Percentiles rank a stretch among this genome's conserved stretches.
Conservation (phyloP, 2,888 invertebrate genomes). For the Napeogenes sylphis region DNA sequence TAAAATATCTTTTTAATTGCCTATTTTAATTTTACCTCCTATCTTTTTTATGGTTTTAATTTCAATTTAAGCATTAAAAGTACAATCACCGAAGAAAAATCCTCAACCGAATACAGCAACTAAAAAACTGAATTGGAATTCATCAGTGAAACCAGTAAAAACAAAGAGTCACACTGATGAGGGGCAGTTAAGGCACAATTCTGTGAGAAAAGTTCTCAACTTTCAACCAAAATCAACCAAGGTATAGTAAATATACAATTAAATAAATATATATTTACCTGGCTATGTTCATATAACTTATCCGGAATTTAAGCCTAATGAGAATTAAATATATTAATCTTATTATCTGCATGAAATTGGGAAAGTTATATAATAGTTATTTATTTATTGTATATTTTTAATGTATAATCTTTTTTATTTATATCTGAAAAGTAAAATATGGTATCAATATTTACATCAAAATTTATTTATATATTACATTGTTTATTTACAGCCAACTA, state of each 20-base stretch:
- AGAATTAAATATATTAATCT: too few species aligned
- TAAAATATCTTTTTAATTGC: background rate
- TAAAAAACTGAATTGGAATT: slow-evolving; percentile 63
- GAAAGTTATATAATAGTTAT: too few species aligned
- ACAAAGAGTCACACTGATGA: slow-evolving; percentile 51
- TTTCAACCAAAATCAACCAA: slow-evolving; percentile 50
- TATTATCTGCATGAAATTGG: too few species aligned
- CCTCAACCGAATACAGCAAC: slow-evolving; percentile 38
- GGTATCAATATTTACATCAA: too few species aligned
- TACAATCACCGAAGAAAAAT: slow-evolving; percentile 40
- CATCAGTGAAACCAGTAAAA: slow-evolving; percentile 60
- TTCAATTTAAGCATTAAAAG: slow-evolving; percentile 47
- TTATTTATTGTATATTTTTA: too few species aligned
- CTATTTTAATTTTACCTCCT: background rate
- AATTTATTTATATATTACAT: too few species aligned
- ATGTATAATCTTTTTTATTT: too few species aligned
- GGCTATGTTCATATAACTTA: too few species aligned
- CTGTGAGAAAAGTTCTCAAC: slow-evolving; percentile 62
- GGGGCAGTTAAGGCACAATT: slow-evolving; percentile 48
- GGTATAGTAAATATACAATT: slow-evolving; percentile 33
- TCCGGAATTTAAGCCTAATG: too few species aligned
- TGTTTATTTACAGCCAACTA: slow-evolving; percentile 6
- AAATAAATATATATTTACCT: background rate
- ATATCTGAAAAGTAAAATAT: background rate
- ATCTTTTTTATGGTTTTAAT: background rate